phyloP scores from a whole-genome alignment of 2,888 invertebrate species.

The Aphodius granarius region DNA sequence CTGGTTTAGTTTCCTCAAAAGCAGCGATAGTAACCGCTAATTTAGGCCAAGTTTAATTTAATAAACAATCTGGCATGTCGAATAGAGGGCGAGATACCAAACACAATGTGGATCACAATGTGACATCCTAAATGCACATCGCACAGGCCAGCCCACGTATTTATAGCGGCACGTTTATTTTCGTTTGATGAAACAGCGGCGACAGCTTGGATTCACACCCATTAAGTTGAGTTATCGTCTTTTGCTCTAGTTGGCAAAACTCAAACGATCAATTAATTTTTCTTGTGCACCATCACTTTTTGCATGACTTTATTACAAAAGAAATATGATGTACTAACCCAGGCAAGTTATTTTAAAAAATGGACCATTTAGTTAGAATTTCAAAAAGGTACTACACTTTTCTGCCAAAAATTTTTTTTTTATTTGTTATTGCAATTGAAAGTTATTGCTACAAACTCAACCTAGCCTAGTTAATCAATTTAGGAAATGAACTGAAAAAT shows the following conservation, averaged over 20 bases:
- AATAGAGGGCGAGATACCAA: background rate
- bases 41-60: background rate
- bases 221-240: background rate
- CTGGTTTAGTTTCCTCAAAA: background rate
- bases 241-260: background rate
- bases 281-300: no score
- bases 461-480: no score
- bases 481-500: no score
- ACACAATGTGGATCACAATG: background rate
- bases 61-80: background rate
- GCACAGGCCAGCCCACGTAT: no score
- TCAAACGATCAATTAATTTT: background rate
- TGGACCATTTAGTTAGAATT: no score
- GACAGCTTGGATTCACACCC: background rate
- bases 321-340: no score
- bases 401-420: no score
- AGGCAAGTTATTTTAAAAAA: no score
- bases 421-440: no score
- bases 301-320: no score
- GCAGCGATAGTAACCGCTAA: background rate
- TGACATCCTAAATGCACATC: background rate
- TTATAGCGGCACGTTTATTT: background rate
- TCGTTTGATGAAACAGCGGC: background rate
- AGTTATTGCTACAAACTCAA: no score
- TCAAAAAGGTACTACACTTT: no score